Percentiles rank a stretch among this genome's conserved stretches.
Evolutionary conservation across 2,797 vertebrate species (phyloP).

Genomic region (Sebastes vulpes): DNA sequence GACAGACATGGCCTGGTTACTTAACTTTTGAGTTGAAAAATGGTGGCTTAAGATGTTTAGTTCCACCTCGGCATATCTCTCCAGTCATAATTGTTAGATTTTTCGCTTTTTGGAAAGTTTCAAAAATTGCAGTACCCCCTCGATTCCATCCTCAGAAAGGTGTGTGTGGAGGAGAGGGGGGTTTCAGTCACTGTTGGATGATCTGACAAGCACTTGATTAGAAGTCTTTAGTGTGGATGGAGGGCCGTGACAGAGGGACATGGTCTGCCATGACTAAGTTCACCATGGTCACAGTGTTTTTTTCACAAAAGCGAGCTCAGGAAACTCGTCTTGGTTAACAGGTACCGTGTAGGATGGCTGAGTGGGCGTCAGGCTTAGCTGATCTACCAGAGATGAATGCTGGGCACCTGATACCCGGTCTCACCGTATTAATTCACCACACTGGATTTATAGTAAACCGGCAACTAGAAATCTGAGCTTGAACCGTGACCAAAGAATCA

Average conservation of each 20-base stretch:
- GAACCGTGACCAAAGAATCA: slow-evolving; percentile 45
- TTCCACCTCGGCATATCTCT: rapidly evolving
- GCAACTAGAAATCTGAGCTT: slow-evolving; percentile 44
- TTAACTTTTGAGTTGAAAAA: neutral
- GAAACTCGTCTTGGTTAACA: slow-evolving; percentile 1
- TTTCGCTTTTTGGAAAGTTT: too few relatives aligned
- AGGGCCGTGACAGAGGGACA: neutral
- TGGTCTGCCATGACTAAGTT: neutral
- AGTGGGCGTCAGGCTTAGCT: neutral
- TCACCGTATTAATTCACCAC: slow-evolving; percentile 33
- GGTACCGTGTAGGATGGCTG: neutral
- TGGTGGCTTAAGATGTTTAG: too few relatives aligned
- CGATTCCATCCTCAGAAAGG: too few relatives aligned
- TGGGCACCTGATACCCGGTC: slow-evolving; percentile 28
- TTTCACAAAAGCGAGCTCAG: neutral
- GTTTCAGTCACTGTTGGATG: neutral
- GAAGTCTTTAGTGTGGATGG: neutral
- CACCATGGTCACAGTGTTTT: neutral
- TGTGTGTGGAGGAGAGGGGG: too few relatives aligned
- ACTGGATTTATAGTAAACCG: slow-evolving; percentile 41
- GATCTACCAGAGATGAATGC: slow-evolving; percentile 24
- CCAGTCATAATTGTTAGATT: too few relatives aligned
- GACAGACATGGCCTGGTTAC: neutral
- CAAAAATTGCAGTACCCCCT: rapidly evolving
- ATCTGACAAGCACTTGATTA: neutral